Evolutionary conservation across 2,888 invertebrate species (phyloP).

Genomic region (Euspilapteryx auroguttella): DNA sequence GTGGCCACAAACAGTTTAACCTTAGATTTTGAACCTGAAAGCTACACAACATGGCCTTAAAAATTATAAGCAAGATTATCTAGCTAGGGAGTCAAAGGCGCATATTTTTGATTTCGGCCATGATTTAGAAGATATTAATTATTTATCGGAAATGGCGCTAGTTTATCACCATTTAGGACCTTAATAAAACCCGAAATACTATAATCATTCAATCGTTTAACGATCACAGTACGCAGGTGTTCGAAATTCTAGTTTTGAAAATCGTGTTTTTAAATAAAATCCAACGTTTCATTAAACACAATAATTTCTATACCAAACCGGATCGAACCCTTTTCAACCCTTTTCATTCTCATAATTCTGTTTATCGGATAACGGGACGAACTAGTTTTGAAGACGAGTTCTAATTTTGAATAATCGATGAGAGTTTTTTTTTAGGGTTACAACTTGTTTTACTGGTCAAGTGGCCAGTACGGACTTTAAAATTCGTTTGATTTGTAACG

Average conservation of each 20-base stretch:
- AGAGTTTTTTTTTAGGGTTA: constrained; percentile 5
- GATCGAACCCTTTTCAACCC: constrained; percentile 7
- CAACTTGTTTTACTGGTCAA: neutral
- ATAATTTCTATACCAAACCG: constrained; percentile 12
- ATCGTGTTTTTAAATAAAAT: constrained; percentile 17
- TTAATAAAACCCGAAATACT: too few species aligned
- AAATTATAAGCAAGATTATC: too few species aligned
- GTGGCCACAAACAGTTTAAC: too few species aligned
- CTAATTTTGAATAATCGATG: constrained; percentile 13
- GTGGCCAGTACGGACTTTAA: neutral
- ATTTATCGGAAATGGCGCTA: too few species aligned
- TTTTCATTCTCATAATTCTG: constrained; percentile 4
- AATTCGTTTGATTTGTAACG: neutral
- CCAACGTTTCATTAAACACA: too few species aligned
- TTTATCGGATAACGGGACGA: constrained; percentile 2
- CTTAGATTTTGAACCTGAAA: too few species aligned
- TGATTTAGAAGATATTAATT: too few species aligned
- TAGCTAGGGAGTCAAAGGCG: too few species aligned
- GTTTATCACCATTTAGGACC: too few species aligned
- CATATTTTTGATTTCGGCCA: too few species aligned
- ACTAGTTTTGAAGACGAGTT: constrained; percentile 12
- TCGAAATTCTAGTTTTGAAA: constrained; percentile 12
- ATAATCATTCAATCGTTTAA: too few species aligned
- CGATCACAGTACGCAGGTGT: constrained; percentile 9
- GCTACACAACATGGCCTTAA: too few species aligned